Conservation (phyloP, 2,113 vertebrate species). For the Taxidea taxus region DNA sequence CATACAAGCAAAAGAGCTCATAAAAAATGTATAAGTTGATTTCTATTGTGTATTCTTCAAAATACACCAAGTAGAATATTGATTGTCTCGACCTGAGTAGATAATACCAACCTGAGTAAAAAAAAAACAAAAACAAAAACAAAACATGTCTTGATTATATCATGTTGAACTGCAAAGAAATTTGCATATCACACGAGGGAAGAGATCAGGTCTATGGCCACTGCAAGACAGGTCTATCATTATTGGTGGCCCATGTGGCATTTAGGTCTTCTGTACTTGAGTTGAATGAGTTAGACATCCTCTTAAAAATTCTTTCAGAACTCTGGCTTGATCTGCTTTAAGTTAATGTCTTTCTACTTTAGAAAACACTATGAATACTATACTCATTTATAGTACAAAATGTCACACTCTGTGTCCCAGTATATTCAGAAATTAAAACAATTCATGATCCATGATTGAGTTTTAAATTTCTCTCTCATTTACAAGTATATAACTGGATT, state of each 20-base stretch:
- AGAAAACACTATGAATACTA: neutral
- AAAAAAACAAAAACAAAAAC: neutral
- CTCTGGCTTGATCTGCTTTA: neutral
- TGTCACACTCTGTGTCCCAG: neutral
- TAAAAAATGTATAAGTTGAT: constrained; percentile 66
- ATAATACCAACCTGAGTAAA: neutral
- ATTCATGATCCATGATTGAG: neutral
- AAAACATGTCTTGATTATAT: neutral
- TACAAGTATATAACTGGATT: neutral
- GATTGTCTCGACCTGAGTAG: neutral
- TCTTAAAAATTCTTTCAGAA: neutral
- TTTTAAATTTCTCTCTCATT: neutral
- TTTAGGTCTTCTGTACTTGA: neutral
- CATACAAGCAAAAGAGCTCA: constrained; percentile 9
- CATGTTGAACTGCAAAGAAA: neutral
- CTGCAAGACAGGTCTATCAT: neutral
- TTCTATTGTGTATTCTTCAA: constrained; percentile 3
- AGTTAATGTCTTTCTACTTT: neutral
- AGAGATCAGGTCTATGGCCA: neutral
- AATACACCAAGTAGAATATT: neutral
- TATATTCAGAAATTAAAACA: neutral
- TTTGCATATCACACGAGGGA: neutral
- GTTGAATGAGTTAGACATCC: neutral
- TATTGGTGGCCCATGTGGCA: neutral
- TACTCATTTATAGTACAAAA: neutral